Base-by-base conservation (phyloP, 2,888 invertebrate species). In the Pollenia angustigena region DNA sequence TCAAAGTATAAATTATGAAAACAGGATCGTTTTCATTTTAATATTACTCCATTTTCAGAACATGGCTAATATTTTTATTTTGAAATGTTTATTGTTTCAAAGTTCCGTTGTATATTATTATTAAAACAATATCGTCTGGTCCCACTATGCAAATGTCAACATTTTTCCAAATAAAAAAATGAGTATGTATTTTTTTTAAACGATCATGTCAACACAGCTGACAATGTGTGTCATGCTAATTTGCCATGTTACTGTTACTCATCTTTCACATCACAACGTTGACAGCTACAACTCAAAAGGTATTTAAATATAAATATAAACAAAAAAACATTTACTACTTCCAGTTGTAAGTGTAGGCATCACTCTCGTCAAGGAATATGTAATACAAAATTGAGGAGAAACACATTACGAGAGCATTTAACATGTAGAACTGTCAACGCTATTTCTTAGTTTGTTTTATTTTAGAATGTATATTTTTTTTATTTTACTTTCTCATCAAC, bases 191-290 rank as follows among this genome's bases (percentile, higher is more conserved):
- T 62, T 52, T 64, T 48, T 52, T 16, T 23, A 78, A 71, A 88
- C 81, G 90, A 89, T 90, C 90, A 89, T 92, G 92, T 91, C 92
- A 92, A 88, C 92, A 92, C 92, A 92, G 92, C 91, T 92, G 92
- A 92, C 92, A 92, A 90, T 89, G 88, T 88, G 89, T 92, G 92
- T 92, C 92, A 92, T 87, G 89, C 89, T 91, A 92, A 92, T 92
- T 92, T 92, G 92, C 91, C 89, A 85, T 85, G 83, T 81, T 79
- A 86, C 69, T 74, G 66, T 60, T 60, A 74, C 84, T 74, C 78
- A 74, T 84, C 76, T 74, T 74, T 78, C 84, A 87, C 83, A 74
- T 84, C 71, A 81, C 23, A 56, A 69, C 40, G 72, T 44, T 87
- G 87, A 87, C 87, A 87, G 81, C 87, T 56, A 64, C 78, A 78